These are phyloP conservation scores for Mimachlamys varia DNA, from an alignment of 2,888 invertebrate species.

Conservation along the genomic window DNA sequence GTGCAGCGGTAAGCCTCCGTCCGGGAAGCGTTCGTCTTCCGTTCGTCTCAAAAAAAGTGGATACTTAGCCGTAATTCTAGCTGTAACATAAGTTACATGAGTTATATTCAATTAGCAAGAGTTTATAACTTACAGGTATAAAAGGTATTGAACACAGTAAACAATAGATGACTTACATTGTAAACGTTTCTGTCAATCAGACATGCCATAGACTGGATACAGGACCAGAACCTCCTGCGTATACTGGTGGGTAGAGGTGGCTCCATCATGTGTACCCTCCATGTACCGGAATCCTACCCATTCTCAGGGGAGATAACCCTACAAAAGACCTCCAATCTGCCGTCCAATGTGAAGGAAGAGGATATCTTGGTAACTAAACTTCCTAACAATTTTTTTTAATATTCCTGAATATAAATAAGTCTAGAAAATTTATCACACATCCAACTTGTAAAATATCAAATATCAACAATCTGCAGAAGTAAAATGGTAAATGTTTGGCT, in stretches of 20 bases:
- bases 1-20: too few species aligned
- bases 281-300: constrained; percentile 60
- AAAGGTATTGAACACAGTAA: too few species aligned
- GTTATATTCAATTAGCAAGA: too few species aligned
- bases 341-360: constrained; percentile 45
- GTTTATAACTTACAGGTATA: too few species aligned
- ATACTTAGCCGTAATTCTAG: too few species aligned
- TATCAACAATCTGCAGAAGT: too few species aligned
- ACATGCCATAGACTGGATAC: constrained; percentile 68
- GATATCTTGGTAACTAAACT: constrained; percentile 44
- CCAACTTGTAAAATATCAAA: too few species aligned
- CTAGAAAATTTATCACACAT: background rate
- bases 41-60: too few species aligned
- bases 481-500: too few species aligned
- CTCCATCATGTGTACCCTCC: constrained; percentile 60
- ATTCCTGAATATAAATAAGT: background rate
- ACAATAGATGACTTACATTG: background rate
- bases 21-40: too few species aligned
- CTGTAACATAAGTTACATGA: too few species aligned
- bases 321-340: constrained; percentile 51
- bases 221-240: constrained; percentile 57
- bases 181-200: constrained; percentile 41
- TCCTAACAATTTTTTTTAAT: background rate
- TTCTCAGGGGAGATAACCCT: constrained; percentile 59
- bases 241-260: constrained; percentile 62